Evolutionary conservation across 2,888 invertebrate species (phyloP).

Genomic region (Diarsia dahlii): DNA sequence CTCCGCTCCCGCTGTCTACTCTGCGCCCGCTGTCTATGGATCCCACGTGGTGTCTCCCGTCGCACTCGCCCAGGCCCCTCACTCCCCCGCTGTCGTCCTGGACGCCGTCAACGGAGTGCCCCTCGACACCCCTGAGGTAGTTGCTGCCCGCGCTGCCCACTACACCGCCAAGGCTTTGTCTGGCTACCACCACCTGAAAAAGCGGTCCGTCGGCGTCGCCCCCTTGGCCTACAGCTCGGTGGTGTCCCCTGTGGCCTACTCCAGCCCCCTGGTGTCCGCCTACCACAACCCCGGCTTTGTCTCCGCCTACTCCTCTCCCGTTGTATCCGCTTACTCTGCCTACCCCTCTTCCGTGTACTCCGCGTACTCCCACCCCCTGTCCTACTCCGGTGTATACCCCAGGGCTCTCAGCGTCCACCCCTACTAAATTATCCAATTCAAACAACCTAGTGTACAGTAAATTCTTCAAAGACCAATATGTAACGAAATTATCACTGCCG

Average conservation of each 20-base stretch:
- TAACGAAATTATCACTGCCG: conserved; percentile 71
- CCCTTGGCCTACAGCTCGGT: conserved; percentile 79
- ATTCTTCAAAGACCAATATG: conserved; percentile 31
- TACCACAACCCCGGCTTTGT: conserved; percentile 72
- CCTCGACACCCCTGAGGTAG: conserved; percentile 88
- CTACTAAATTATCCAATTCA: conserved; percentile 70
- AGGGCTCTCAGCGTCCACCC: conserved; percentile 82
- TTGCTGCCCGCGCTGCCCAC: conserved; percentile 87
- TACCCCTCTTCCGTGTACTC: conserved; percentile 61
- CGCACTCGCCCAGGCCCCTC: conserved; percentile 79
- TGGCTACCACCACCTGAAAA: conserved; percentile 83
- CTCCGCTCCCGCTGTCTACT: conserved; percentile 73
- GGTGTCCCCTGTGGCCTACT: conserved; percentile 69
- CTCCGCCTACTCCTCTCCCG: conserved; percentile 65
- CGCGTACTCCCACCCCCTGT: conserved; percentile 66
- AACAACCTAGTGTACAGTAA: conserved; percentile 13
- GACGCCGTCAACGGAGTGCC: conserved; percentile 86
- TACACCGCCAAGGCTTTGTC: conserved; percentile 86
- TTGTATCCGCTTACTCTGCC: conserved; percentile 42
- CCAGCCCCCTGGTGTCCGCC: conserved; percentile 67
- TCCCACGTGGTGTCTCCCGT: conserved; percentile 63
- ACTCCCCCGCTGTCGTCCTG: conserved; percentile 86
- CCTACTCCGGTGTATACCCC: conserved; percentile 73
- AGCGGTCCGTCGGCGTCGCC: conserved; percentile 79
- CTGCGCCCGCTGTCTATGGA: conserved; percentile 71